Conservation (phyloP, 1,140 invertebrate species). For the Ips typographus region DNA sequence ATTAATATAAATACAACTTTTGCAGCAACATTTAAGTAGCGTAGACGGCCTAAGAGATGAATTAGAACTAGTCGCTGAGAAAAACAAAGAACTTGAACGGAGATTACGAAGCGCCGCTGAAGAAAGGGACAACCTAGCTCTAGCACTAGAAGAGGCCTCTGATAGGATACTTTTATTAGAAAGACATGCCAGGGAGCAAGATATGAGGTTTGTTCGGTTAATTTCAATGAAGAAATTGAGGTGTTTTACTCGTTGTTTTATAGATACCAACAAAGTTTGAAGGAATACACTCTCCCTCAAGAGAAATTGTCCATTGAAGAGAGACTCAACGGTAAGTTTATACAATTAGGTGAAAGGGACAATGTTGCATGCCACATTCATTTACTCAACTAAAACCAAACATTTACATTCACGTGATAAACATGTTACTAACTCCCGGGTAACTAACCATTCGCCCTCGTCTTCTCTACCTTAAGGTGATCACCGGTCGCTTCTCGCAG, state of each 20-base stretch:
- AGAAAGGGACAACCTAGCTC: slow-evolving; percentile 76
- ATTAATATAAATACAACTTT: slow-evolving; percentile 5
- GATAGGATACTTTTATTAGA: slow-evolving; percentile 85
- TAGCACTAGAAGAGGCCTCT: slow-evolving; percentile 83
- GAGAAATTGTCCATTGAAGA: slow-evolving; percentile 66
- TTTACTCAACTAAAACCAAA: slow-evolving; percentile 1
- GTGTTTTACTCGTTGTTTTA: slow-evolving; percentile 6
- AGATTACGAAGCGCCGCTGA: slow-evolving; percentile 69
- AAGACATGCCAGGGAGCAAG: slow-evolving; percentile 80
- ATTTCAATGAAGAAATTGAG: background rate
- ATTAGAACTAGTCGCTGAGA: slow-evolving; percentile 79
- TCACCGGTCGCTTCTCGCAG: slow-evolving; percentile 66
- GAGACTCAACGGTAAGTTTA: slow-evolving; percentile 56
- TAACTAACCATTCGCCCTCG: slow-evolving; percentile 20
- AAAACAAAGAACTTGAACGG: slow-evolving; percentile 82
- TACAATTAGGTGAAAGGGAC: no score
- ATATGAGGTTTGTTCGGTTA: slow-evolving; percentile 53
- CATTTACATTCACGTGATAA: slow-evolving; percentile 5
- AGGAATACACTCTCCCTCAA: slow-evolving; percentile 61
- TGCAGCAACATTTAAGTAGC: slow-evolving; percentile 80
- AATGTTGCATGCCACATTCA: background rate
- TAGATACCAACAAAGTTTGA: slow-evolving; percentile 59
- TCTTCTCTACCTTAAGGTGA: slow-evolving; percentile 38
- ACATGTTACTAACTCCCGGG: slow-evolving; percentile 31
- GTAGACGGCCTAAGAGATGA: slow-evolving; percentile 86